phyloP scores from a whole-genome alignment of 2,113 vertebrate genomes.

The Blennius ocellaris region DNA sequence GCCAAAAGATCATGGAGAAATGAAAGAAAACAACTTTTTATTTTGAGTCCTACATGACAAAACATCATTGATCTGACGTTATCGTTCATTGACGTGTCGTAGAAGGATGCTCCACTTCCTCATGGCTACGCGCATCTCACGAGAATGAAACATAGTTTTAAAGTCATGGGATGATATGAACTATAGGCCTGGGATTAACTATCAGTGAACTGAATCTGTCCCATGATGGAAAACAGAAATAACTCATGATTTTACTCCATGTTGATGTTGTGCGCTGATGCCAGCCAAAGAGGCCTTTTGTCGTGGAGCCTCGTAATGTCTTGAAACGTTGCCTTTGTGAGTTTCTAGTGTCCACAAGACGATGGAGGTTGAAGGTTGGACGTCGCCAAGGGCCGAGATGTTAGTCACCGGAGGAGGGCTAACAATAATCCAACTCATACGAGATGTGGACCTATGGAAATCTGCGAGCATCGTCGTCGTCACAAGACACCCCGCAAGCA shows the following conservation, averaged over 20 bases:
- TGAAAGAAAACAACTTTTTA: not conserved
- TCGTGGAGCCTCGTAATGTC: not conserved
- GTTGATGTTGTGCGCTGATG: too few relatives aligned
- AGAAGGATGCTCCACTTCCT: not conserved
- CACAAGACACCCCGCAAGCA: slow-evolving; percentile 49
- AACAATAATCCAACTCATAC: not conserved
- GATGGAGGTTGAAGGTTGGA: not conserved
- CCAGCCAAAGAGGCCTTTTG: not conserved
- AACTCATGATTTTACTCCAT: not conserved
- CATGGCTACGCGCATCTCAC: not conserved
- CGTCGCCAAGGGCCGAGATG: not conserved
- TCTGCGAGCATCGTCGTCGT: slow-evolving; percentile 20
- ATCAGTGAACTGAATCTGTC: too few relatives aligned
- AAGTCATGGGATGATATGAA: too few relatives aligned
- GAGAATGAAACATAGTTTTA: not conserved
- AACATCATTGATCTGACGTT: not conserved
- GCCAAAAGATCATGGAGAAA: slow-evolving; percentile 2
- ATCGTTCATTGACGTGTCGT: not conserved
- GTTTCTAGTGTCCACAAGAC: not conserved
- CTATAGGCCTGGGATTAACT: too few relatives aligned
- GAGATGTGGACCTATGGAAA: not conserved
- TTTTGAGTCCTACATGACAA: not conserved
- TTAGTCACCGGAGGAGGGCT: not conserved
- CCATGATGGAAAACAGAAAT: not conserved
- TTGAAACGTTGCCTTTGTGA: not conserved